Base-by-base conservation (phyloP, 1,140 invertebrate genomes). In the Belonocnema kinseyi region DNA sequence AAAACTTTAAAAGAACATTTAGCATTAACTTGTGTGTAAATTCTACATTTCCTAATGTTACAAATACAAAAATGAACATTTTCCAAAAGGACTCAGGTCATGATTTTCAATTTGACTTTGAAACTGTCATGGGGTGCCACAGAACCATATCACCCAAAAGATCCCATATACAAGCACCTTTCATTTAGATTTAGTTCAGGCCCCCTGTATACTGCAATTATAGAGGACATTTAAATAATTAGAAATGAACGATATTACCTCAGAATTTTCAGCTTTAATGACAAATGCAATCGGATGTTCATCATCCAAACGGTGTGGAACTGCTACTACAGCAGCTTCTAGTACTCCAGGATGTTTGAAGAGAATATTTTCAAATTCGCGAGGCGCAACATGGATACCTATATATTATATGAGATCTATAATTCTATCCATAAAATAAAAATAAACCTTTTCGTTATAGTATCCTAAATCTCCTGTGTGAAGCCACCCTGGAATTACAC, bases 401-500 rank as follows among this genome's bases (percentile, higher is more conserved):
- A 93, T 93, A 52, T 93, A 92, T 80, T 94, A 94, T 80, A 94
- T 94, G 19, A 94, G 82, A 80, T 94, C 93, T 79, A 94, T 94
- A 6, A 93, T 81, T 94, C 93, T 79, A 73, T 84, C 74, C 50
- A 78, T 53, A 77, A 77, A 75, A 79, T 66, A 80, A 75, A 73
- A 50, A 56, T 80, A 83, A 83, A 85, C 83, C 17, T 83, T 54
- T 77, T 84, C 75, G 54, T 85, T 75, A 26, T 77, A 82, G 84
- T 94, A 94, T 1, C 94, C 96, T 40, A 97, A 91, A 86, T 97
- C 96, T 4, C 96, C 96, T 50, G 96, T 96, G 80, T 94, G 93
- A 54, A 96, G 90, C 95, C 96, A 98, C 12, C 75, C 74, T 78
- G 16, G 0, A 51, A 26, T 13, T 26, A 16, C 11, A 1, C 5